Base-by-base conservation (phyloP, 2,113 vertebrate genomes). In the Geothlypis trichas region DNA sequence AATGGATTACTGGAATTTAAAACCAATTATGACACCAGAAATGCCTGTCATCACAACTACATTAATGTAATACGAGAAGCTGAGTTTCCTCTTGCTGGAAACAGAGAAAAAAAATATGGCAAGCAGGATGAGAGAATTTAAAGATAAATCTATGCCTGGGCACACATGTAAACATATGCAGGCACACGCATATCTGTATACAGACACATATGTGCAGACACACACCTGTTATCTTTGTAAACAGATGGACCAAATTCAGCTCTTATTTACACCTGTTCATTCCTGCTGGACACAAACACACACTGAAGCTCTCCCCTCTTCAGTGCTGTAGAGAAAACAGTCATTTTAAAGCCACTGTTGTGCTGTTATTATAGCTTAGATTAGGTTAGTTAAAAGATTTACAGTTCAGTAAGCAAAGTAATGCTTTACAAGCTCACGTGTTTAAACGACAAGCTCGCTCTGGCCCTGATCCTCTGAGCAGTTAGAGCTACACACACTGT, bases 1-100 rank as follows among this genome's bases (percentile, higher is more conserved):
- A 97, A 97, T 96, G 96, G 95, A 97, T 97, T 97, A 96, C 90
- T 92, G 97, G 97, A 97, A 97, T 98, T 96, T 98, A 97, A 98
- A 98, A 96, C 87, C 97, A 97, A 97, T 97, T 97, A 96, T 95
- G 96, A 97, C 93, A 96, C 97, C 93, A 98, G 96, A 97, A 96
- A 95, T 95, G 97, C 96, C 93, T 97, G 96, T 96, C 96, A 97
- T 97, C 95, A 91, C 22, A 74, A 93, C 95, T 94, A 96, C 97
- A 98, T 98, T 97, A 96, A 96, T 94, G 97, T 96, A 97, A 97
- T 96, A 93, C 13, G 54, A 97, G 96, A 95, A 97, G 94, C 93
- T 92, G 13, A 15, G 87, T 96, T 97, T 96, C 95, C 77, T 96
- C 96, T 96, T 96, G 92, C 96, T 97, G 91, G 93, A 94, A 95